Evolutionary conservation across 2,113 vertebrate genomes (phyloP), one percentile per base, ranked within the genome.

Genomic region (Poicephalus gulielmi): DNA sequence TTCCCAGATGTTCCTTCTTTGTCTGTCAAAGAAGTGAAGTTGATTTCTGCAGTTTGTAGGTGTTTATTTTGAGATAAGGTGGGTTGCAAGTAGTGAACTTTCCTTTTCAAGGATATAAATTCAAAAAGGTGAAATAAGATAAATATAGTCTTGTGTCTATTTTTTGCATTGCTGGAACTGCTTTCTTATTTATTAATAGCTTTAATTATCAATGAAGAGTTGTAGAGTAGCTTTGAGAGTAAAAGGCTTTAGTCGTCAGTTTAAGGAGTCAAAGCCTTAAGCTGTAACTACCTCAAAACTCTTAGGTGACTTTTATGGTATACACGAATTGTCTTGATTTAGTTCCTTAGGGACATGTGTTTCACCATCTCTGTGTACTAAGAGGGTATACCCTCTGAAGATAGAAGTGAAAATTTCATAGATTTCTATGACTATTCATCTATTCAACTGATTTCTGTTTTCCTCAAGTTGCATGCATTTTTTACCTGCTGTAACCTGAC

Each of bases 1-100:
- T 91, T 77, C 62, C 80, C 86, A 94, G 86, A 83, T 87, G 91
- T 88, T 91, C 76, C 71, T 84, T 86, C 85, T 89, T 89, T 73
- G 63, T 53, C 13, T 96, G 82, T 94, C 80, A 89, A 70, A 88
- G 68, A 60, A 66, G 25, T 59, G 27, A 93, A 52, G 43, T 43
- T 88, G 37, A 82, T 87, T 79, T 88, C 68, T 88, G 30, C n/a
- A 69, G 31, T 86, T 78, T 92, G 27, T 68, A 89, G 55, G 46
- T 95, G 75, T 88, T 92, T 87, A 68, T 73, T 92, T 77, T 92
- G 50, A 60, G 53, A 52, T 25, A 50, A 55, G 33, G 44, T 63
- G 68, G 57, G n/a, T 30, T 78, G 24, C 55, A 88, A 39, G 25
- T 68, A 64, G 4, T 46, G 52, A 86, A 73, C 28, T 76, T 88